Evolutionary conservation across 1,140 invertebrate species (phyloP).

Genomic region (Samia ricini): DNA sequence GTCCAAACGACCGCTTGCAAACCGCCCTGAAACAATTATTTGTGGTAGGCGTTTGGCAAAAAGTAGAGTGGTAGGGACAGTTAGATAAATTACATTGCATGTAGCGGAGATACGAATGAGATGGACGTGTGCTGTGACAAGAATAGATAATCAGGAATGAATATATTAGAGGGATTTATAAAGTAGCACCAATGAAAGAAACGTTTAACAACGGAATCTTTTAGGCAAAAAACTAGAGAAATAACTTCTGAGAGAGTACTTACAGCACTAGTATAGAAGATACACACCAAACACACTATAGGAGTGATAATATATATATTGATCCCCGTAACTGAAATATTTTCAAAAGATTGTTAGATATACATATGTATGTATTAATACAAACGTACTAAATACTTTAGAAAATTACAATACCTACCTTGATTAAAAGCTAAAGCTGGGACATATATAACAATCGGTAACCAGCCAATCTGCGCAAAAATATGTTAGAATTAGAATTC

Average conservation of each 20-base stretch:
- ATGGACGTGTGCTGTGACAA: no score
- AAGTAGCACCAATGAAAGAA: no score
- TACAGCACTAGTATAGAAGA: slow-evolving; percentile 95
- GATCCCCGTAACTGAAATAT: slow-evolving; percentile 87
- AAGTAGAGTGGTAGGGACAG: no score
- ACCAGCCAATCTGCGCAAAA: slow-evolving; percentile 80
- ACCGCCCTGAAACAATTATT: slow-evolving; percentile 83
- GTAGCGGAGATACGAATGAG: no score
- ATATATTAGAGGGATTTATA: no score
- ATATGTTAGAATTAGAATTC: slow-evolving; percentile 78
- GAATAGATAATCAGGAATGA: no score
- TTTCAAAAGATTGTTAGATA: slow-evolving; percentile 10
- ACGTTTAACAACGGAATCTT: no score
- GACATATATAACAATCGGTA: slow-evolving; percentile 86
- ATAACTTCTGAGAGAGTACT: slow-evolving; percentile 52
- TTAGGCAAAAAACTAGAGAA: background rate
- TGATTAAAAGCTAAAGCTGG: slow-evolving; percentile 87
- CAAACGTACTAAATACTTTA: background rate
- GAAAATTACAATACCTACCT: slow-evolving; percentile 70
- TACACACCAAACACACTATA: slow-evolving; percentile 92
- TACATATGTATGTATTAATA: background rate
- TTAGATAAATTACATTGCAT: no score
- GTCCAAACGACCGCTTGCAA: slow-evolving; percentile 97
- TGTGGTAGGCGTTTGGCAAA: background rate
- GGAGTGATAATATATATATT: slow-evolving; percentile 90